phyloP scores from a whole-genome alignment of 2,797 vertebrate genomes.

The Syngnathus acus region DNA sequence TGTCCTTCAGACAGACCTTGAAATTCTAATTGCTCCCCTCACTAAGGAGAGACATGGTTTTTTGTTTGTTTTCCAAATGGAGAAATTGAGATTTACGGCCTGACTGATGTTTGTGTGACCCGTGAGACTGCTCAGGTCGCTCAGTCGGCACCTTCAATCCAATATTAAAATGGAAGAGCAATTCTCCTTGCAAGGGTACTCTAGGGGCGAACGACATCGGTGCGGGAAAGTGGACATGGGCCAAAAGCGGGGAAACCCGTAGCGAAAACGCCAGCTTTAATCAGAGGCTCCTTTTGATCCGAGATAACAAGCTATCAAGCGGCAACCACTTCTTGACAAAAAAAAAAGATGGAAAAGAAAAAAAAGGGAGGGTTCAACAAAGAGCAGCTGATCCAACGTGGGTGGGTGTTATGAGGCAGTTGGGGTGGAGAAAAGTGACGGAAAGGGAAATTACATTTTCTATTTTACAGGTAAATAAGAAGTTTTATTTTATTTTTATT shows the following conservation, averaged over 20 bases:
- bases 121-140: slow-evolving; percentile 21
- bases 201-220: slow-evolving; percentile 12
- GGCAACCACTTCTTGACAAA: slow-evolving; percentile 38
- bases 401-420: slow-evolving; percentile 42
- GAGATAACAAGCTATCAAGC: slow-evolving; percentile 60
- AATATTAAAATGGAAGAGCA: slow-evolving; percentile 34
- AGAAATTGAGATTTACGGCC: background rate
- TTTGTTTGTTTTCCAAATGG: too few species aligned
- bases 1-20: background rate
- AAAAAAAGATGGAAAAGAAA: slow-evolving; percentile 25
- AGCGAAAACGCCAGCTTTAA: slow-evolving; percentile 63
- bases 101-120: slow-evolving; percentile 29
- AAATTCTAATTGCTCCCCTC: background rate
- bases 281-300: slow-evolving; percentile 45
- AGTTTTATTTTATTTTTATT: background rate
- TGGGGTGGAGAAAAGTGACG: slow-evolving; percentile 36
- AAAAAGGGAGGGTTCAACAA: slow-evolving; percentile 14
- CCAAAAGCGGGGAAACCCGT: slow-evolving; percentile 57
- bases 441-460: slow-evolving; percentile 17
- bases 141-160: slow-evolving; percentile 18
- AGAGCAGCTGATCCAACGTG: slow-evolving; percentile 18
- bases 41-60: background rate
- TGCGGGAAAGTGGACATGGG: slow-evolving; percentile 29
- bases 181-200: slow-evolving; percentile 10
- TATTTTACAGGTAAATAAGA: background rate